These are phyloP conservation scores for Auanema freiburgensis DNA, from an alignment of 2,888 invertebrate genomes.

Conservation along the genomic window DNA sequence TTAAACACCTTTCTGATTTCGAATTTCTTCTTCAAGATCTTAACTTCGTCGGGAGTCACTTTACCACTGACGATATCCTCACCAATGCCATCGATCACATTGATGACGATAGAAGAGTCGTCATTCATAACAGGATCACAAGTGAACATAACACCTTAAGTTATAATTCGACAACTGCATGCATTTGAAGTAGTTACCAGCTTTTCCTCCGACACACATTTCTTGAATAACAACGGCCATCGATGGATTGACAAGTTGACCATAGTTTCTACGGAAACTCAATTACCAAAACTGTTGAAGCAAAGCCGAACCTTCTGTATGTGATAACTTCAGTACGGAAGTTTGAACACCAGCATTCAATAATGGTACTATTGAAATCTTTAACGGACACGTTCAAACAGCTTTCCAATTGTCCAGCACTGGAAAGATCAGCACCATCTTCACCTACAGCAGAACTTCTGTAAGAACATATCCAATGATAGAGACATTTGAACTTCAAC, in stretches of 20 bases:
- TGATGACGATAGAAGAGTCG: constrained; percentile 74
- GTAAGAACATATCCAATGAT: too few relatives aligned
- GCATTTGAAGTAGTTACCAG: constrained; percentile 62
- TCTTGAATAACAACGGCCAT: constrained; percentile 82
- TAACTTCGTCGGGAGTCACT: constrained; percentile 74
- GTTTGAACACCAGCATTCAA: constrained; percentile 81
- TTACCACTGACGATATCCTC: constrained; percentile 82
- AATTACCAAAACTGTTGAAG: background rate
- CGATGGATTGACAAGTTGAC: constrained; percentile 73
- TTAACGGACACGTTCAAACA: constrained; percentile 72
- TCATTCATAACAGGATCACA: constrained; percentile 77
- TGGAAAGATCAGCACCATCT: constrained; percentile 79
- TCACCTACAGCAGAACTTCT: constrained; percentile 74
- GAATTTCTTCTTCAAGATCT: constrained; percentile 11
- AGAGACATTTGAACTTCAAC: background rate
- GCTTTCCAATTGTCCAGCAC: constrained; percentile 83
- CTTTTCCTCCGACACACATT: constrained; percentile 74
- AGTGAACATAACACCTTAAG: constrained; percentile 80
- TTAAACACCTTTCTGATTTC: constrained; percentile 3
- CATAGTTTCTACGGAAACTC: constrained; percentile 72
- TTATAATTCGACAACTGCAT: constrained; percentile 2
- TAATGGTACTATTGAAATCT: constrained; percentile 67
- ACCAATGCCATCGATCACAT: constrained; percentile 81
- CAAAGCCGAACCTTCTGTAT: constrained; percentile 74
- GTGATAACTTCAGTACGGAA: constrained; percentile 78